Evolutionary conservation across 2,888 invertebrate species (phyloP), one percentile per base, ranked within the genome.

Genomic region (Apoda limacodes): DNA sequence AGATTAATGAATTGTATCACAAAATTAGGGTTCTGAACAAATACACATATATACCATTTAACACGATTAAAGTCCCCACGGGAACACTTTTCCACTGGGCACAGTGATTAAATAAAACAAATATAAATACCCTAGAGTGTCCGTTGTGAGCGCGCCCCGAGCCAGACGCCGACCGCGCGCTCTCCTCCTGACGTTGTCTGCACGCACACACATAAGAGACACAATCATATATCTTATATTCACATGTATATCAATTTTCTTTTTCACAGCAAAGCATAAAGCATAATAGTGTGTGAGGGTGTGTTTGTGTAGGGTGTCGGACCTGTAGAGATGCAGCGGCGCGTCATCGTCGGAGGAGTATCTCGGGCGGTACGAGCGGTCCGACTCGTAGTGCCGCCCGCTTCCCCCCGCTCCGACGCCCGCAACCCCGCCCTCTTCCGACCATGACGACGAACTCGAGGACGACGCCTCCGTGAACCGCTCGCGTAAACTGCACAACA

Each of bases 341-440:
- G 61, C 60, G 50, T 76, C 75, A 43, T 74, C 76, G 46, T 78
- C 76, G 10, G 58, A 55, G 39, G 61, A 61, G 55, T 60, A 67
- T 31, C 63, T 54, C 53, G 72, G 76, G 9, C 50, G 63, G 62
- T 75, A 81, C 11, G 72, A 74, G 45, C 58, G 64, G 60, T 80
- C 80, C 1, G 80, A 72, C 62, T 68, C 67, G 68, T 81, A 75
- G 33, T 69, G 62, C 35, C 37, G 44, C 41, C 28, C 32, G 5
- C 5, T 6, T 4, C 37, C 14, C 34, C 36, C 22, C 13, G 19
- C 13, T 31, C 29, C 40, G 31, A 42, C 34, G 37, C 41, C 37
- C 36, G 37, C 40, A 35, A 43, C 36, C 5, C 22, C 30, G 25
- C 30, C 30, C 34, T 35, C 34, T 33, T 11, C 22, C 25, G 51